Evolutionary conservation across 2,888 invertebrate genomes (phyloP), one percentile per base, ranked within the genome.

Genomic region (Ophioninae sp.): DNA sequence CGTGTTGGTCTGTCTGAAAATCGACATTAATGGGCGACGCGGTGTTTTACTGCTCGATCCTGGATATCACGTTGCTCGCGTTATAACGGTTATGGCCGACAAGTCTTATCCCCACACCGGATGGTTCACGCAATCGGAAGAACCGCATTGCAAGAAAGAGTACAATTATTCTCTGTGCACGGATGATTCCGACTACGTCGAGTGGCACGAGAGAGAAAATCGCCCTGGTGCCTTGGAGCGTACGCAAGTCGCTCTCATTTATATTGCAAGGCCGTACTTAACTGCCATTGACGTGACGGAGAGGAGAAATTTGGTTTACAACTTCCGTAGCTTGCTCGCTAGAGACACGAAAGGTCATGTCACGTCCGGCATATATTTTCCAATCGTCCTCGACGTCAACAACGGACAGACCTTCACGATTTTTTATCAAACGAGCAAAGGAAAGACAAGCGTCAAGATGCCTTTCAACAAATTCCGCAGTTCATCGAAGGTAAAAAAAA

Each of bases 1-100:
- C 93, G 97, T 97, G 64, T 94, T 98, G 93, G 96, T 96, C 81
- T 96, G 96, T 84, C 94, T 97, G 91, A 95, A 95, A 88, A 94
- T 97, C 83, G 93, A 94, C 87, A 95, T 98, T 79, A 95, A 95
- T 71, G 96, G 96, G 44, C 95, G 98, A 59, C 93, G 94, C 0
- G 98, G 98, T 44, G 94, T 97, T 72, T 93, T 98, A 93, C 95
- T 98, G 30, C 95, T 98, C 61, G 98, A 98, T 94, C 97, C 98
- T 0, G 98, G 98, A 22, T 98, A 98, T 93, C 98, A 98, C 93
- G 96, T 98, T 83, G 96, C 97, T 63, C 94, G 97, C 84, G 96
- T 97, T 80, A 95, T 98, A 84, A 97, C 97, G 30, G 96, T 98
- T 74, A 98, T 98, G 98, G 94, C 95, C 58, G 98, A 98, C 92